A percentile compares a stretch with the other conserved stretches of the same genome.
phyloP scores from a whole-genome alignment of 2,888 invertebrate species.

The Himalopsyche kuldschensis region DNA sequence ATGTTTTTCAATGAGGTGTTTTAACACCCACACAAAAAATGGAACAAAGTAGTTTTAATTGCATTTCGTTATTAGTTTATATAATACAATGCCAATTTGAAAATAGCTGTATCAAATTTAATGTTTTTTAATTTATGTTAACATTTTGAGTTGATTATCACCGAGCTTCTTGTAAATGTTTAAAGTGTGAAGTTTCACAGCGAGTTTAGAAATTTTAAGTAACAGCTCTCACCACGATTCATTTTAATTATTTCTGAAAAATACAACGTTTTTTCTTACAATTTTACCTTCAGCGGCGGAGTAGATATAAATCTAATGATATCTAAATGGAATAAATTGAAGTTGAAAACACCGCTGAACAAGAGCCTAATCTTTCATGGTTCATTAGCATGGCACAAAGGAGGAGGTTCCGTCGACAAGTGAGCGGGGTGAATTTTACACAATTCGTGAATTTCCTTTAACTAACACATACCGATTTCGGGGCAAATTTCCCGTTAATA shows the following conservation, averaged over 20 bases:
- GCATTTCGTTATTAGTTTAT: too few relatives aligned
- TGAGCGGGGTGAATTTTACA: background rate
- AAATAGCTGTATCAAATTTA: too few relatives aligned
- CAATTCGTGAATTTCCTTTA: background rate
- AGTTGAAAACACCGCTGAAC: background rate
- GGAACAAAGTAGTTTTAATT: too few relatives aligned
- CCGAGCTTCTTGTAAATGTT: too few relatives aligned
- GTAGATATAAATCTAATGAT: background rate
- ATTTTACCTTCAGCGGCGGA: background rate
- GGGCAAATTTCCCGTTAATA: too few relatives aligned
- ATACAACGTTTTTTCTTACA: background rate
- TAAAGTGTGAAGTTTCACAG: too few relatives aligned
- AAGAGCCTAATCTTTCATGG: conserved; percentile 16
- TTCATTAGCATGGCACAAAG: conserved; percentile 15
- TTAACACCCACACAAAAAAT: too few relatives aligned
- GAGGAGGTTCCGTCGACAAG: background rate
- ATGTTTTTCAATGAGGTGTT: too few relatives aligned
- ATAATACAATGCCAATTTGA: too few relatives aligned
- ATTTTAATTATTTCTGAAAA: background rate
- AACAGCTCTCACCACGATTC: background rate
- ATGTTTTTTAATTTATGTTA: too few relatives aligned
- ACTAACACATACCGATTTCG: background rate
- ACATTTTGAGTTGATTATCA: too few relatives aligned
- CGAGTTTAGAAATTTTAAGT: background rate
- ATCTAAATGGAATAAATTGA: conserved; percentile 7